Evolutionary conservation across 2,888 invertebrate species (phyloP).

Genomic region (Tricholauxania praeusta): DNA sequence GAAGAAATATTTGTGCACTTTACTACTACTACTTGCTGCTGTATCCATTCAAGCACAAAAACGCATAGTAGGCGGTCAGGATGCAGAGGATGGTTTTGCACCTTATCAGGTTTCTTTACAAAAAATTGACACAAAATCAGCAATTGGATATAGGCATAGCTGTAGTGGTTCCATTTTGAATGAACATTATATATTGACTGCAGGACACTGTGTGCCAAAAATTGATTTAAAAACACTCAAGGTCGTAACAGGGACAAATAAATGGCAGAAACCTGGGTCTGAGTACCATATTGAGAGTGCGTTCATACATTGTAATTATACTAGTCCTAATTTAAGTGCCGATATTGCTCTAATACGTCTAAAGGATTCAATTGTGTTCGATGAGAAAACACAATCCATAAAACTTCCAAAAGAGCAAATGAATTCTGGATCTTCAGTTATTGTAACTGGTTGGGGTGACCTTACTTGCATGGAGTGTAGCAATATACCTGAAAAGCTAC

Average conservation of each 20-base stretch:
- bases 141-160: conserved; percentile 63
- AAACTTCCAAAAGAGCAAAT: conserved; percentile 71
- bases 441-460: conserved; percentile 75
- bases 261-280: conserved; percentile 51
- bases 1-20: no score
- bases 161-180: conserved; percentile 52
- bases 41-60: no score
- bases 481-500: no score
- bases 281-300: conserved; percentile 52
- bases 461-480: no score
- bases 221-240: conserved; percentile 47
- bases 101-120: conserved; percentile 60
- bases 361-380: conserved; percentile 70
- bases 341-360: conserved; percentile 78
- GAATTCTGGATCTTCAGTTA: conserved; percentile 57
- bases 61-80: no score
- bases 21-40: no score
- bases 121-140: conserved; percentile 52
- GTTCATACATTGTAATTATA: conserved; percentile 57
- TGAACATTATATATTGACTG: no score
- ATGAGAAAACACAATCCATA: conserved; percentile 70
- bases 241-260: conserved; percentile 57
- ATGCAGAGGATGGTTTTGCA: no score
- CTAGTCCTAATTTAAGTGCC: conserved; percentile 65
- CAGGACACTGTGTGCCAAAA: conserved; percentile 56